phyloP scores from a whole-genome alignment of 2,888 invertebrate genomes.

The Lepidocyrtoides sp. region DNA sequence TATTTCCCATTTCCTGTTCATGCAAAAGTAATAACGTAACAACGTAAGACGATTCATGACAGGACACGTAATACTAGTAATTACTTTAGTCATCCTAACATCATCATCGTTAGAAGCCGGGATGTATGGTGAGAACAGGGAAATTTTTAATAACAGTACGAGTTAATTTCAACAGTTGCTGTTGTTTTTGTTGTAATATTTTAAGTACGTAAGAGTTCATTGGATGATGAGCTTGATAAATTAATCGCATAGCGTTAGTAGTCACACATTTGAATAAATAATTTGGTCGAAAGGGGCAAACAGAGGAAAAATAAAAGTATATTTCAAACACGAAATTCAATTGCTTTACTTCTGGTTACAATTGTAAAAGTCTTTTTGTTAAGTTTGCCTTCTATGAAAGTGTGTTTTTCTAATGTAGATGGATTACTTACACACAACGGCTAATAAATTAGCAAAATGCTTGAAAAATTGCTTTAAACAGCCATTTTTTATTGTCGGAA shows the following conservation, averaged over 20 bases:
- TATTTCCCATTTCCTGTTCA: slow-evolving; percentile 41
- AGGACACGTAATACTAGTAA: slow-evolving; percentile 42
- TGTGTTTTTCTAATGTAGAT: no score
- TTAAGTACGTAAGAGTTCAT: neutral
- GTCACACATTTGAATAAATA: slow-evolving; percentile 14
- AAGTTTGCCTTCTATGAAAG: no score
- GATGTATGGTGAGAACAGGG: slow-evolving; percentile 37
- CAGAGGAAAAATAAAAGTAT: no score
- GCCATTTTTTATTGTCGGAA: no score
- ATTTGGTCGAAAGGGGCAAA: neutral
- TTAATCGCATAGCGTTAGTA: slow-evolving; percentile 11
- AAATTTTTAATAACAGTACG: slow-evolving; percentile 20
- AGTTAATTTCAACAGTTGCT: slow-evolving; percentile 34
- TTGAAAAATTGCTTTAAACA: no score
- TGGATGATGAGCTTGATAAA: slow-evolving; percentile 19
- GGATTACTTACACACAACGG: no score
- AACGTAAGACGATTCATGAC: neutral
- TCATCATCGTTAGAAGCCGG: neutral
- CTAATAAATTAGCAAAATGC: no score
- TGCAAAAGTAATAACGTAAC: slow-evolving; percentile 41
- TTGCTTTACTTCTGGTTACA: no score
- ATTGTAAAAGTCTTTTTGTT: no score
- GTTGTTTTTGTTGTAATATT: neutral
- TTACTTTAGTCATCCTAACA: slow-evolving; percentile 1
- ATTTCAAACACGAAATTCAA: no score